A percentile compares a stretch with the other conserved stretches of the same genome.
These are phyloP conservation scores for Cynopterus brachyotis DNA, from an alignment of 2,113 vertebrate genomes.

Conservation along the genomic window DNA sequence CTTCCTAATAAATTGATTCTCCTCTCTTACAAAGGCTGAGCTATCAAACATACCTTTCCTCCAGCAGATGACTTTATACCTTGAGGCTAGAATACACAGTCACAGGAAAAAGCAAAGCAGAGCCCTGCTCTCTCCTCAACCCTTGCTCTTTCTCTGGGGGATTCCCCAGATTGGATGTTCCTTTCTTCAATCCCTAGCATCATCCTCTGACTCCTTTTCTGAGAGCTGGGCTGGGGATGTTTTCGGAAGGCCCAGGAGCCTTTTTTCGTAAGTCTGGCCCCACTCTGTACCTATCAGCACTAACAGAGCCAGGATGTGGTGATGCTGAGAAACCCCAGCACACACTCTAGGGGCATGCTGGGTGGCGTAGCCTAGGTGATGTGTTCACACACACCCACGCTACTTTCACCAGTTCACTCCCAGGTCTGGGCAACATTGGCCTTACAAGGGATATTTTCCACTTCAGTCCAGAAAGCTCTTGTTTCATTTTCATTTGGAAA, in stretches of 20 bases:
- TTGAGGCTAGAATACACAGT: neutral
- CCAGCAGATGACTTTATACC: neutral
- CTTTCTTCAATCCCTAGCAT: neutral
- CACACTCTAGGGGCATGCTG: fast-evolving
- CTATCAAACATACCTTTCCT: fast-evolving
- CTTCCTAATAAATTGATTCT: neutral
- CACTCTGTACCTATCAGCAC: neutral
- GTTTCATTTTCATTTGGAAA: conserved; percentile 27
- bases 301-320: conserved; percentile 51
- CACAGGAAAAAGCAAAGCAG: neutral
- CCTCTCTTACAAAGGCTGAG: neutral
- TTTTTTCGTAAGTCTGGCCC: neutral
- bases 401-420: neutral
- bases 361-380: neutral
- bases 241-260: neutral
- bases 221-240: neutral
- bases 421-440: neutral
- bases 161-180: neutral
- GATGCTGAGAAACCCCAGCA: neutral
- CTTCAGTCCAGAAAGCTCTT: neutral
- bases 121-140: neutral
- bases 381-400: neutral
- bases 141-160: neutral
- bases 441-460: neutral
- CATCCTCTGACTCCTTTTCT: neutral